Evolutionary conservation across 2,888 invertebrate genomes (phyloP), one percentile per base, ranked within the genome.

Genomic region (Exephanes ischioxanthus): DNA sequence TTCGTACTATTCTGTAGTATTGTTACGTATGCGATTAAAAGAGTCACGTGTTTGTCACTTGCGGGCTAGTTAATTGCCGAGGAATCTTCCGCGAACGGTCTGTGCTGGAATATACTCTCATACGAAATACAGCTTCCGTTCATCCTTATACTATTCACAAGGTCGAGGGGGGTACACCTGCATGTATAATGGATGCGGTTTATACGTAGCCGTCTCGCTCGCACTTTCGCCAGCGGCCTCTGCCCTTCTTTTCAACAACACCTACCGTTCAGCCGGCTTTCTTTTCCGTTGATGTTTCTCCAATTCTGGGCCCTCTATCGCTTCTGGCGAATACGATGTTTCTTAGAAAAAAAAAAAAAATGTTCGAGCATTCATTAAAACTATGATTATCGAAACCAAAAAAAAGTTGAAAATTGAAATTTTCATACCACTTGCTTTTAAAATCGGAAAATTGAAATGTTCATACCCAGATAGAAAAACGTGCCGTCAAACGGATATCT

Each of bases 121-220:
- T 19, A 73, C 61, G 61, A 30, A 61, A 58, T 41, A 16, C 19
- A 61, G 58, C 26, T 61, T 63, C 73, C 30, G 48, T 72, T 45
- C 48, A 6, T 6, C 11, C 61, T 73, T 48, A 61, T 63, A 6
- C 45, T 30, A 30, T 45, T 73, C 45, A 30, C 73, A 73, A 73
- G 73, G 73, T 73, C 73, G 61, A 26, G 73, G 45, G 45, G 61
- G 45, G 30, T 58, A 33, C 41, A 48, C 30, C 26, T 30, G 9
- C 26, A 22, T 41, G 55, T 41, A 26, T 26, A 30, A 30, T 26
- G 11, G 61, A 58, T 58, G 30, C 45, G 30, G 30, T 14, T 26
- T 58, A 22, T 26, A 22, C 33, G 6, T 41, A 33, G 9, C 19
- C 14, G 41, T 55, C 41, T 72, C 58, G 22, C 58, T 58, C 41